Conservation (phyloP, 2,888 invertebrate species). For the Molorchus minor region DNA sequence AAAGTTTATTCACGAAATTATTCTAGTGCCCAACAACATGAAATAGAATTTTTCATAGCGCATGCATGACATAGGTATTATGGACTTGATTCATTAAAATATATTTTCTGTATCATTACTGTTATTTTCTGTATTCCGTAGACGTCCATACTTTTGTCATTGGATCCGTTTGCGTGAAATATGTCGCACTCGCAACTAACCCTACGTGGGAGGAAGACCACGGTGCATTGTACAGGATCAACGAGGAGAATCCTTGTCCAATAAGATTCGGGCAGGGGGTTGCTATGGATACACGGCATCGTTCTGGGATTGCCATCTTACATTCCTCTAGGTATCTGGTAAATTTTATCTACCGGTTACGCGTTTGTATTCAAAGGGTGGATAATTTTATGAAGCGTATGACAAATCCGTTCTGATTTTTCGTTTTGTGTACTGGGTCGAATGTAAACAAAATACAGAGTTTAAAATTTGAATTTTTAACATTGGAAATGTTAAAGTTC, state of each 20-base stretch:
- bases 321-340: constrained; percentile 44
- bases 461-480: no score
- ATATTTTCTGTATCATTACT: no score
- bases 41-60: no score
- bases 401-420: no score
- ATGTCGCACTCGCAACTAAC: constrained; percentile 32
- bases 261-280: constrained; percentile 55
- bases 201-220: constrained; percentile 19
- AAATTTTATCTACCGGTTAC: constrained; percentile 23
- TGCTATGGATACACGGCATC: constrained; percentile 56
- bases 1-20: no score
- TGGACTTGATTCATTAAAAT: no score
- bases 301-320: constrained; percentile 52
- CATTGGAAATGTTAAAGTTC: no score
- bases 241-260: constrained; percentile 48
- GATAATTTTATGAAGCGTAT: no score
- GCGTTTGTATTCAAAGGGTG: neutral
- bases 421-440: no score
- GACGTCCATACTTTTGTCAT: constrained; percentile 6
- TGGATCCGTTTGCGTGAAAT: constrained; percentile 20
- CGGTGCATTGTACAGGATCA: constrained; percentile 32
- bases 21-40: no score
- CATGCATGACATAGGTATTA: no score
- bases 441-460: no score
- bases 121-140: neutral